Evolutionary conservation across 2,888 invertebrate species (phyloP), one percentile per base, ranked within the genome.

Genomic region (Eurois occulta): DNA sequence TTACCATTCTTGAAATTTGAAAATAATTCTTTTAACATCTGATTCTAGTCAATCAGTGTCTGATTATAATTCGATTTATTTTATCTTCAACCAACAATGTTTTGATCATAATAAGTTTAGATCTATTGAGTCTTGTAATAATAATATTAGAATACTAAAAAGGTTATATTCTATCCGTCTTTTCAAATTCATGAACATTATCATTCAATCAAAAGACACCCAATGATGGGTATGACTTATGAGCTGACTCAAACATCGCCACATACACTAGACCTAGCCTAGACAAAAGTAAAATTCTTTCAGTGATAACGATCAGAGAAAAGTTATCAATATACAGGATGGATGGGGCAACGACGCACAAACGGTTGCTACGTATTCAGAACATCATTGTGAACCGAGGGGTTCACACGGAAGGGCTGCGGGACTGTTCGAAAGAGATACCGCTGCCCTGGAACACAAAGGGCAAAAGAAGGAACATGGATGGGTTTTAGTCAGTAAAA

Each of bases 1-100:
- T 82, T 48, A 48, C 28, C n/a, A 76, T 66, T 48, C 7, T 66
- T 55, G 35, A n/a, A 65, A 41, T 0, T 48, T 13, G 1, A n/a
- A 38, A 35, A 11, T 28, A 2, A 16, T 48, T 35, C 6, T 43
- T 38, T 21, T 43, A 24, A 64, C 41, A 24, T 28, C 13, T 32
- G 6, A n/a, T 48, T 46, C 8, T 5, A 60, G 24, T 35, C 6
- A 3, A 62, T 1, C 8, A 18, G 7, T 24, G 1, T 18, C 21
- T 58, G 6, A n/a, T 55, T 55, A 13, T 58, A 28, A 55, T n/a
- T 55, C n/a, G 13, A 55, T 13, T 32, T 32, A 18, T 32, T 60
- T 60, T 18, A 60, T 32, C 18, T 18, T 32, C 18, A 18, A 32
- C 18, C 32, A 18, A 13, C 13, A 28, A 32, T n/a, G 32, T 8